phyloP scores from a whole-genome alignment of 2,888 invertebrate species.

The Troides aeacus region DNA sequence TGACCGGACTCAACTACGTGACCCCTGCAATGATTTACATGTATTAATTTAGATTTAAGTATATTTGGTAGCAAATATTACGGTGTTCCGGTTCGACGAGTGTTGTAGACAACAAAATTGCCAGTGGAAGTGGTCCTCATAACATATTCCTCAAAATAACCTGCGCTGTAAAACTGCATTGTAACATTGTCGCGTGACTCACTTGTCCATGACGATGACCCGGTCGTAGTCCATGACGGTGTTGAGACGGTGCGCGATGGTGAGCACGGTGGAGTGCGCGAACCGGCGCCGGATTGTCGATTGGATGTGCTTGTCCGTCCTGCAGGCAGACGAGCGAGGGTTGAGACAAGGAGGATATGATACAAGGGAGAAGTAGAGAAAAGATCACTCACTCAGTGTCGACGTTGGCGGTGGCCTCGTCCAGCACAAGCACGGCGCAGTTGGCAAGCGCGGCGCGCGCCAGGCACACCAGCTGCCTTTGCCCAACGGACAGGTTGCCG shows the following conservation, averaged over 20 bases:
- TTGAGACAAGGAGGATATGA: background rate
- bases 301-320: slow-evolving; percentile 89
- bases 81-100: too few relatives aligned
- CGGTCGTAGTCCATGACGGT: slow-evolving; percentile 92
- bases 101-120: too few relatives aligned
- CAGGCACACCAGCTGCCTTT: slow-evolving; percentile 85
- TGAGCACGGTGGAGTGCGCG: slow-evolving; percentile 86
- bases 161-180: too few relatives aligned
- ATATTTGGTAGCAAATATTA: too few relatives aligned
- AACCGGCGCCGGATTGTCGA: slow-evolving; percentile 86
- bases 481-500: slow-evolving; percentile 84
- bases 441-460: slow-evolving; percentile 85
- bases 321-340: slow-evolving; percentile 35
- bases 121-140: too few relatives aligned
- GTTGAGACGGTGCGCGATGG: slow-evolving; percentile 90
- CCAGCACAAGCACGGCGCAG: slow-evolving; percentile 84
- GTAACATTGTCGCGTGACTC: slow-evolving; percentile 14
- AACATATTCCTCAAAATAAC: too few relatives aligned
- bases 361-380: background rate
- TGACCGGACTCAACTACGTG: slow-evolving; percentile 86
- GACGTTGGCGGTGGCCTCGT: slow-evolving; percentile 95
- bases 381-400: slow-evolving; percentile 84
- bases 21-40: slow-evolving; percentile 48
- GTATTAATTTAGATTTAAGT: too few relatives aligned
- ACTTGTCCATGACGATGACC: slow-evolving; percentile 90